Percentiles rank a stretch among this genome's conserved stretches.
Evolutionary conservation across 2,797 vertebrate species (phyloP).

Genomic region (Merluccius polli): DNA sequence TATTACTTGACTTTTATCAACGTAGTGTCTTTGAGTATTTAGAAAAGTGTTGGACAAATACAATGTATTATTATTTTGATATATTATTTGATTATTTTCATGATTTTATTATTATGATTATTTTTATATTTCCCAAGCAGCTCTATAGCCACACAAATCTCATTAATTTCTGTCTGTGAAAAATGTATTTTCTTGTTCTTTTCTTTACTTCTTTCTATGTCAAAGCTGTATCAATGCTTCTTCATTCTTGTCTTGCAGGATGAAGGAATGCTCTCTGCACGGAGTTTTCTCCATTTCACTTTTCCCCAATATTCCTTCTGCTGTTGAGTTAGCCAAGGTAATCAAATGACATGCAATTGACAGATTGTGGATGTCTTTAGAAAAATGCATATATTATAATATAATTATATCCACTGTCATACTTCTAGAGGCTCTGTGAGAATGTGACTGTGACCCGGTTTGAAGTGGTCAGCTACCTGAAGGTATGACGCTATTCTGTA

Average conservation of each 20-base stretch:
- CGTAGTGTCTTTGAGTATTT: background rate
- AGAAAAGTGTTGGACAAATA: background rate
- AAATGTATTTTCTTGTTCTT: background rate
- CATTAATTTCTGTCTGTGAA: background rate
- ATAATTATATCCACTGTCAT: background rate
- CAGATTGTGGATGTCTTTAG: background rate
- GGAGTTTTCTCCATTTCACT: constrained; percentile 81
- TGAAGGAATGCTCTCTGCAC: constrained; percentile 82
- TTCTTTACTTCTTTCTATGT: background rate
- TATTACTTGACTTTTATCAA: background rate
- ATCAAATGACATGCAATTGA: background rate
- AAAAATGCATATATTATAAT: background rate
- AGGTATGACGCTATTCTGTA: constrained; percentile 54
- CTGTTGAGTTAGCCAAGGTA: constrained; percentile 88
- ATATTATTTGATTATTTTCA: background rate
- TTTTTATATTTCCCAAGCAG: background rate
- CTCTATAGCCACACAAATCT: background rate
- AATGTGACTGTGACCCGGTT: constrained; percentile 69
- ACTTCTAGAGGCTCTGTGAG: constrained; percentile 73
- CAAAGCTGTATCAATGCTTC: background rate
- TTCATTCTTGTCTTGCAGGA: constrained; percentile 66
- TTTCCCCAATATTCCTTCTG: constrained; percentile 80
- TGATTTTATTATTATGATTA: too few relatives aligned
- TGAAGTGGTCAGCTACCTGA: constrained; percentile 74
- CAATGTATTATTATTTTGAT: background rate